Conservation (phyloP, 2,888 invertebrate species). For the Thymelicus acteon region DNA sequence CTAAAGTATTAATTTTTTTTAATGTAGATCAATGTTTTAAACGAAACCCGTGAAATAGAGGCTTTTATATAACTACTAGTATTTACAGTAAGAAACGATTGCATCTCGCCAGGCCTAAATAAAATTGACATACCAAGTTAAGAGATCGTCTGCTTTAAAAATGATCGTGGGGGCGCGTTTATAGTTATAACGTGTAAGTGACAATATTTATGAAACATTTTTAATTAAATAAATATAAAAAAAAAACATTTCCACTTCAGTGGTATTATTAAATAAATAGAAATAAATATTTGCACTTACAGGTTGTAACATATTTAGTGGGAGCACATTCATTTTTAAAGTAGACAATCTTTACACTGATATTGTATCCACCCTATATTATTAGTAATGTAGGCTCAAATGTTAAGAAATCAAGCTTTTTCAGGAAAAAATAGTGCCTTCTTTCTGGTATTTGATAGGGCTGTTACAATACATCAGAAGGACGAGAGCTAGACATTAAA, state of each 20-base stretch:
- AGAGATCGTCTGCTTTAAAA: no score
- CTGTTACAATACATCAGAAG: not conserved
- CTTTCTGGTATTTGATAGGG: not conserved
- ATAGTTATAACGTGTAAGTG: no score
- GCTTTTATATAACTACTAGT: conserved; percentile 20
- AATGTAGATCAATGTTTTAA: conserved; percentile 14
- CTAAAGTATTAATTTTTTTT: conserved; percentile 16
- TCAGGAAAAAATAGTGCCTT: not conserved
- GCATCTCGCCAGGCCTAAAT: conserved; percentile 14
- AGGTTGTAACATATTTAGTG: no score
- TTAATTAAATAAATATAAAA: no score
- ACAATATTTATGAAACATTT: no score
- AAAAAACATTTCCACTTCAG: no score
- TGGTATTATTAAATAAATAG: no score
- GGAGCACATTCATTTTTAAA: no score
- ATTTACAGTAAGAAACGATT: not conserved
- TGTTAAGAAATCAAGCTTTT: not conserved
- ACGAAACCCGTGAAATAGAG: conserved; percentile 16
- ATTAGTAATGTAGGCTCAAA: not conserved
- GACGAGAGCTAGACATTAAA: not conserved
- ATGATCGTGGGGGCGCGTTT: no score
- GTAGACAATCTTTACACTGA: not conserved
- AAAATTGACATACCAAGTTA: not conserved
- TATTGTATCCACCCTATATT: not conserved
- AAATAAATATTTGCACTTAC: no score